A percentile compares a stretch with the other conserved stretches of the same genome.
Evolutionary conservation across 1,140 invertebrate genomes (phyloP).

Genomic region (Mamestra configurata): DNA sequence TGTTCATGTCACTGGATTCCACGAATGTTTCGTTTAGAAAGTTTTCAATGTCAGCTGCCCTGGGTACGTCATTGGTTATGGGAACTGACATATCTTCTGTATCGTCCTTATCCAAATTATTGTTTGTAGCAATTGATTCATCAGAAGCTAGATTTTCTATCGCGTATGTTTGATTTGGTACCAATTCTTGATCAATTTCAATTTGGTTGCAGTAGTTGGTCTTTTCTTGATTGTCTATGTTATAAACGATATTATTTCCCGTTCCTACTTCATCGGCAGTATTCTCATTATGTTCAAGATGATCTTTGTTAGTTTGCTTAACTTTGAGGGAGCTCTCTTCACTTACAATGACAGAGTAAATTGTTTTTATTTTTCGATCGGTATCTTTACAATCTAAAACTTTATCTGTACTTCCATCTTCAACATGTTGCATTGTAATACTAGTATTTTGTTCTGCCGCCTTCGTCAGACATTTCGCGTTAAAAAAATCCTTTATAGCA

Average conservation of each 20-base stretch:
- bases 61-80: neutral
- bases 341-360: neutral
- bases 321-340: neutral
- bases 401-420: neutral
- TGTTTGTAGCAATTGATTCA: neutral
- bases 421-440: neutral
- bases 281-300: neutral
- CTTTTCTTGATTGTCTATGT: neutral
- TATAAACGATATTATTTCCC: neutral
- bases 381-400: neutral
- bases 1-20: conserved; percentile 68
- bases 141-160: neutral
- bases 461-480: conserved; percentile 3
- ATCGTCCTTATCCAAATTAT: neutral
- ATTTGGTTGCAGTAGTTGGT: conserved; percentile 1
- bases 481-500: neutral
- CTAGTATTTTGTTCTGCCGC: neutral
- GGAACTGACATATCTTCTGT: neutral
- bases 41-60: neutral
- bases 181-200: neutral
- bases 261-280: neutral
- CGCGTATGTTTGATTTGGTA: neutral
- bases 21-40: conserved; percentile 26
- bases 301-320: neutral
- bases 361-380: neutral